Percentiles rank a stretch among this genome's conserved stretches.
Conservation (phyloP, 2,888 invertebrate species). For the Thelaira solivaga region DNA sequence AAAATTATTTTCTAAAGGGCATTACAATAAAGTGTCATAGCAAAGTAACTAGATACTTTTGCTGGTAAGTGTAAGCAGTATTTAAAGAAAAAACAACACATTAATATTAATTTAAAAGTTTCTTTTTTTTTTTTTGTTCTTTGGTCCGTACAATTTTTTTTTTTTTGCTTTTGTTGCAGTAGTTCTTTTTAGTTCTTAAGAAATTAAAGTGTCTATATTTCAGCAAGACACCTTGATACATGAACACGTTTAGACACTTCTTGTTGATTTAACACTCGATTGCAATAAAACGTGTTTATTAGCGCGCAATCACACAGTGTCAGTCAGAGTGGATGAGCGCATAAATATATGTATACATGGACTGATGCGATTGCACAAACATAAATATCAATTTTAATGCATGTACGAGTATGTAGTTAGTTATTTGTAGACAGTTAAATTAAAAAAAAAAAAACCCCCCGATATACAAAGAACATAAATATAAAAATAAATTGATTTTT, state of each 20-base stretch:
- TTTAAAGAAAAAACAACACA: constrained; percentile 13
- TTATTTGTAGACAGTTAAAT: too few species aligned
- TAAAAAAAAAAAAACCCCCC: too few species aligned
- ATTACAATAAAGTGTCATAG: constrained; percentile 12
- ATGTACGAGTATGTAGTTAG: too few species aligned
- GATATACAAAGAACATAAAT: too few species aligned
- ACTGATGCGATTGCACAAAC: not conserved
- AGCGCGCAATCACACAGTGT: constrained; percentile 24
- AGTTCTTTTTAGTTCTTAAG: constrained; percentile 1
- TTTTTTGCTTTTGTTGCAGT: not conserved
- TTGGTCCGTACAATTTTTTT: not conserved
- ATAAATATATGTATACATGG: not conserved
- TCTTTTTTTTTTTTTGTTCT: too few species aligned
- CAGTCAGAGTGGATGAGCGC: not conserved
- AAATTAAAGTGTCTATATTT: constrained; percentile 30
- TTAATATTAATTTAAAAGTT: constrained; percentile 1
- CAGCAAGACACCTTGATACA: constrained; percentile 34
- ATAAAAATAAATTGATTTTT: too few species aligned
- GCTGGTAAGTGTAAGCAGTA: not conserved
- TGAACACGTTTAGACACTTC: constrained; percentile 31
- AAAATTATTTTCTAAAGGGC: not conserved
- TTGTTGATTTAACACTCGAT: constrained; percentile 46
- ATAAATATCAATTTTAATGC: too few species aligned
- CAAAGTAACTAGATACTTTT: not conserved
- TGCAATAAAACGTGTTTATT: constrained; percentile 43